Evolutionary conservation across 2,888 invertebrate species (phyloP), one percentile per base, ranked within the genome.

Genomic region (Oxyteleia sp.): DNA sequence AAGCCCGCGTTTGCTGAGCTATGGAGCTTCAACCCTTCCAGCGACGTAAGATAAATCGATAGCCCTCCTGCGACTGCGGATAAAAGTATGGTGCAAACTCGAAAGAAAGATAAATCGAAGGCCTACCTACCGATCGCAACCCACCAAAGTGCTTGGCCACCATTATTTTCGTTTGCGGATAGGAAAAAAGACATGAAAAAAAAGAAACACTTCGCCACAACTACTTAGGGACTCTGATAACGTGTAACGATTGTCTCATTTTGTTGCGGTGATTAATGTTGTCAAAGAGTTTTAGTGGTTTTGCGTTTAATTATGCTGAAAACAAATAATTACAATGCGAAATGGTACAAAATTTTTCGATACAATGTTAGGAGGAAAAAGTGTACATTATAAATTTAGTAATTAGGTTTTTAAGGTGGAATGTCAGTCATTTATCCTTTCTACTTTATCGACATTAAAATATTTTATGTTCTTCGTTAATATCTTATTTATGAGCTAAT

Each of bases 1-100:
- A 89, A 89, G 90, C 87, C 88, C 82, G 87, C 87, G 85, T 87
- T 87, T 88, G 88, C 85, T 74, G 84, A 86, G 88, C 89, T 88
- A 88, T 86, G 85, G 72, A 32, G 59, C 51, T 80, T 66, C 75
- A 84, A 85, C 85, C 88, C 83, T 78, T 84, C 57, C 43, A 32
- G 41, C 18, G 41, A 26, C 68, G 57, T 72, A 68, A 85, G 82
- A 84, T 76, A 86, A 86, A 84, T 84, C 80, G 76, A 81, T 82
- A 61, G 76, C 59, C 43, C 64, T 66, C 66, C 23, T 45, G 76
- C 66, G 68, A 75, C 74, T 61, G 66, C 74, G 76, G 72, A 84
- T 84, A 72, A 76, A 85, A 82, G 85, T 80, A 64, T 53, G 55
- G 78, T 55, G 72, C 76, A 76, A 78, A 76, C 61, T 82, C 49